These are phyloP conservation scores for Nothocercus nigrocapillus DNA, from an alignment of 2,113 vertebrate genomes.

Conservation along the genomic window DNA sequence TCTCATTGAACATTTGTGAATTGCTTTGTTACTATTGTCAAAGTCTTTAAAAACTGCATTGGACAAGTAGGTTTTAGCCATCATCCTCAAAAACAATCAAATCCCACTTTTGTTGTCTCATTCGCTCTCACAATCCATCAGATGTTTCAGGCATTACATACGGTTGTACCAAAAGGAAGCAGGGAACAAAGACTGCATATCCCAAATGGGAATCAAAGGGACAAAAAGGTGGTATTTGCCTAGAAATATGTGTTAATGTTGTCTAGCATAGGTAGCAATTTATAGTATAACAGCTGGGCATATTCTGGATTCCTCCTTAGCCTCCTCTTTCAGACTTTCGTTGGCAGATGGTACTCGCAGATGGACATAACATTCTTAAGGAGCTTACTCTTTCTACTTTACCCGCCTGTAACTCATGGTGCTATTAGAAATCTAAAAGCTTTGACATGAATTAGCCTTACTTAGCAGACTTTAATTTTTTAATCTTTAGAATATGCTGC, in stretches of 20 bases:
- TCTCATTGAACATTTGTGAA: background rate
- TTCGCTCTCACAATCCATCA: background rate
- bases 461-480: conserved; percentile 72
- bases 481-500: conserved; percentile 64
- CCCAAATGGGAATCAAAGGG: conserved; percentile 24
- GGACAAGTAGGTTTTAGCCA: background rate
- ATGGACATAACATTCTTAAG: conserved; percentile 85
- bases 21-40: background rate
- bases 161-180: background rate
- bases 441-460: conserved; percentile 72
- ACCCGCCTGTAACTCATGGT: conserved; percentile 52
- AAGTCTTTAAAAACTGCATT: background rate
- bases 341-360: conserved; percentile 84
- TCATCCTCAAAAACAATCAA: background rate
- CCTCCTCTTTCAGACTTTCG: conserved; percentile 58
- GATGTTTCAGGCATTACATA: background rate
- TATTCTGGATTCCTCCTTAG: conserved; percentile 61
- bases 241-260: background rate
- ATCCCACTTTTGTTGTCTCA: background rate
- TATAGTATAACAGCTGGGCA: conserved; percentile 53
- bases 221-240: conserved; percentile 27
- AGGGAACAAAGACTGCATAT: background rate
- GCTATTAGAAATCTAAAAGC: conserved; percentile 67
- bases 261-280: conserved; percentile 38
- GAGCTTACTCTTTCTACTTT: conserved; percentile 83